Evolutionary conservation across 1,140 invertebrate species (phyloP), one percentile per base, ranked within the genome.

Genomic region (Drosophila littoralis): DNA sequence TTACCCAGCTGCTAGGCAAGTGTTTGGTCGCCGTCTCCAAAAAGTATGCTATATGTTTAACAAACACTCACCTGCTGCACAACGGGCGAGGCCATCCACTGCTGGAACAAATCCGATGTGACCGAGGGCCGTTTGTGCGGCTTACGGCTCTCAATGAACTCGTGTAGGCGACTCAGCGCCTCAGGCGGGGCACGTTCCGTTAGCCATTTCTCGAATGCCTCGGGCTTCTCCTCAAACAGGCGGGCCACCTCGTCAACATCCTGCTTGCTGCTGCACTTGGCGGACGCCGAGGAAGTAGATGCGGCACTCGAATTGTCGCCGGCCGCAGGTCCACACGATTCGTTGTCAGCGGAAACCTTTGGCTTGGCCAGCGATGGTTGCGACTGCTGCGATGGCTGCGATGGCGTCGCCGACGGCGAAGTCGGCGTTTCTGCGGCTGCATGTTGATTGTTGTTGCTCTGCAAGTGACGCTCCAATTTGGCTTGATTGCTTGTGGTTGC

Each of bases 41-140:
- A 57, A 60, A 45, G 48, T 63, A 54, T 54, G 60, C 46, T 22
- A 51, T 8, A 54, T 8, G 7, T 42, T 15, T 54, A 32, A 28
- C 9, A 8, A 22, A 50, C 17, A 69, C 82, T 93, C 91, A 96
- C 95, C 95, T 95, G 94, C 95, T 95, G 94, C 92, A 95, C 94
- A 9, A 63, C 75, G 2, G 96, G 95, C 64, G 95, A 96, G 33
- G 95, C 94, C 84, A 97, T 93, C 96, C 96, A 97, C 57, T 95
- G 94, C 83, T 97, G 96, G 91, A 97, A 97, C 45, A 97, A 93
- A 86, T 97, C 97, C 50, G 96, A 96, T 7, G 96, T 97, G 38
- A 97, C 95, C 46, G 96, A 97, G 64, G 96, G 96, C 48, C 96
- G 94, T 59, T 95, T 95, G n/a, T 93, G 91, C 61, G 91, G 93